Evolutionary conservation across 1,140 invertebrate species (phyloP).

Genomic region (Centruroides sculpturatus): DNA sequence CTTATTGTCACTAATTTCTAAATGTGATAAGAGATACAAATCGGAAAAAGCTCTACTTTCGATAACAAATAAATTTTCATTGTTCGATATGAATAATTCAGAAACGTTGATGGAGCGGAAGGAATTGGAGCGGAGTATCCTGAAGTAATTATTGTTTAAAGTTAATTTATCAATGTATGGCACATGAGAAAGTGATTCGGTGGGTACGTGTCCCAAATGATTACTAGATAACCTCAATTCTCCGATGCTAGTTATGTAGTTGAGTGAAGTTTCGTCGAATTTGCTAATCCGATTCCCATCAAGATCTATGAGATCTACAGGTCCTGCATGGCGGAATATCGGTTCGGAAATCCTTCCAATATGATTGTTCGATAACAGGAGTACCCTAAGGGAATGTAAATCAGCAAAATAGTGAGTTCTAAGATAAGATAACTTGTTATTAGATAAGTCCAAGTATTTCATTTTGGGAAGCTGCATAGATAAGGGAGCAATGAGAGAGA

Average conservation of each 20-base stretch:
- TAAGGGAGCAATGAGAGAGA: neutral
- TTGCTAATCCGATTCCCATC: neutral
- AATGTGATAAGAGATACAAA: neutral
- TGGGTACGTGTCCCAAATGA: neutral
- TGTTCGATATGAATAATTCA: neutral
- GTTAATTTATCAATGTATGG: neutral
- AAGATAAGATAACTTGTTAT: neutral
- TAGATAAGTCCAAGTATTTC: neutral
- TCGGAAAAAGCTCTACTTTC: neutral
- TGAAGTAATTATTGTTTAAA: neutral
- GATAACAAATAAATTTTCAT: neutral
- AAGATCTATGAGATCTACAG: neutral
- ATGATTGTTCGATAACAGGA: neutral
- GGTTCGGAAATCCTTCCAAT: neutral
- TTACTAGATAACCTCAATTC: neutral
- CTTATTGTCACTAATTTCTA: neutral
- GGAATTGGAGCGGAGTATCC: neutral
- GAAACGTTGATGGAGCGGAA: neutral
- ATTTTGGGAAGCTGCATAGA: neutral
- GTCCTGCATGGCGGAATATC: neutral
- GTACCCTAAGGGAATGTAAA: neutral
- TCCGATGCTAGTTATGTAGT: neutral
- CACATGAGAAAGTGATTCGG: neutral
- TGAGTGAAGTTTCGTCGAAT: neutral
- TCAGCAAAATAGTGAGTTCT: neutral